Percentiles rank a stretch among this genome's conserved stretches.
These are phyloP conservation scores for Cheilosia vernalis DNA, from an alignment of 2,888 invertebrate species.

Conservation along the genomic window DNA sequence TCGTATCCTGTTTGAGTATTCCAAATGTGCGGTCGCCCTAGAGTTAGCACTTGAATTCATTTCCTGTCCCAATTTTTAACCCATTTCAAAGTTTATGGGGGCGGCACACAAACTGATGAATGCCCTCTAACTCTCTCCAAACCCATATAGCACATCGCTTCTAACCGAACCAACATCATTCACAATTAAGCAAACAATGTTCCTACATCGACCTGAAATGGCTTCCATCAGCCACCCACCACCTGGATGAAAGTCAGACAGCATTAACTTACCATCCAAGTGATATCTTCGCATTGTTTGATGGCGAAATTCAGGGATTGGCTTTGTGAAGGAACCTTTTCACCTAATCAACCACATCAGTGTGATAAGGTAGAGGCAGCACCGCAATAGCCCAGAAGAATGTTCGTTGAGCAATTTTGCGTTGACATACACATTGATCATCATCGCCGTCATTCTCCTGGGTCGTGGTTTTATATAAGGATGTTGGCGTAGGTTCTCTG, in stretches of 20 bases:
- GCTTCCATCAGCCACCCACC: not conserved
- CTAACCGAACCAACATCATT: conserved; percentile 32
- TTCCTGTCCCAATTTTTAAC: conserved; percentile 60
- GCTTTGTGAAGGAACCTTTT: conserved; percentile 52
- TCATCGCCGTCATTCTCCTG: conserved; percentile 4
- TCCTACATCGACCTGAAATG: conserved; percentile 16
- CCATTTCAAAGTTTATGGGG: conserved; percentile 24
- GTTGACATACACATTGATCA: conserved; percentile 42
- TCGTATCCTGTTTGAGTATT: conserved; percentile 58
- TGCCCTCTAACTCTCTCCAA: not conserved
- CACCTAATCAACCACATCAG: conserved; percentile 57
- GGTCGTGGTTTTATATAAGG: conserved; percentile 37
- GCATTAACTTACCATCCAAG: conserved; percentile 61
- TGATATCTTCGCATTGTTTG: conserved; percentile 59
- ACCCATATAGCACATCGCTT: not conserved
- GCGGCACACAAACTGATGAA: not conserved
- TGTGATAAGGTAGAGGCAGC: conserved; percentile 12
- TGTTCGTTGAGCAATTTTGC: conserved; percentile 33
- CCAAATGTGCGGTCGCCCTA: conserved; percentile 62
- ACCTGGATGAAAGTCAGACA: conserved; percentile 56
- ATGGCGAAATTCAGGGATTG: conserved; percentile 43
- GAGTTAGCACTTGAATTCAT: conserved; percentile 61
- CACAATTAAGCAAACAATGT: conserved; percentile 64
- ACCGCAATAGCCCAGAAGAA: conserved; percentile 15
- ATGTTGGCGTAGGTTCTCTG: not conserved